Conservation (phyloP, 2,113 vertebrate genomes). For the Menura novaehollandiae region DNA sequence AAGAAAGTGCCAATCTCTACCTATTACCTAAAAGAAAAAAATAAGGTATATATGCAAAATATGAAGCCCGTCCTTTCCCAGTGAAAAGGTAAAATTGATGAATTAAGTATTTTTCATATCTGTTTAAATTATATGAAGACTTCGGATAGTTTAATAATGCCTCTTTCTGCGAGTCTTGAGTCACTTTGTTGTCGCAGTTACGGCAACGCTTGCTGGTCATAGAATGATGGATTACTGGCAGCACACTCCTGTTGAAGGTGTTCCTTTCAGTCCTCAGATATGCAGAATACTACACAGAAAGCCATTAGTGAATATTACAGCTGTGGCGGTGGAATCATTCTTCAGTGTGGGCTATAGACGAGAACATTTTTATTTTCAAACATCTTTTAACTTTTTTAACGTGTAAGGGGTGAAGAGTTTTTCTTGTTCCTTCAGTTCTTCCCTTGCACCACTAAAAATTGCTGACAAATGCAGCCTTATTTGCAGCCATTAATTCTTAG, state of each 20-base stretch:
- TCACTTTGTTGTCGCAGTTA: background rate
- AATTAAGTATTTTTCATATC: background rate
- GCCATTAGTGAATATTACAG: background rate
- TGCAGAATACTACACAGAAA: background rate
- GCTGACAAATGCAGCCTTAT: background rate
- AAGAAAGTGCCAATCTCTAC: background rate
- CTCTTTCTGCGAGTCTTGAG: background rate
- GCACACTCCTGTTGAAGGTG: background rate
- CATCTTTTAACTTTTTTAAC: background rate
- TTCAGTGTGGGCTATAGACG: background rate
- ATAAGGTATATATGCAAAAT: background rate
- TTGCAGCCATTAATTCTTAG: background rate
- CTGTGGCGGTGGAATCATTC: background rate
- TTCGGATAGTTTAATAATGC: background rate
- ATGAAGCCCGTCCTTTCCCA: background rate
- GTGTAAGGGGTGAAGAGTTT: background rate
- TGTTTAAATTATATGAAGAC: background rate
- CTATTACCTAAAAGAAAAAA: background rate
- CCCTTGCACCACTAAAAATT: background rate
- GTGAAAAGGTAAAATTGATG: background rate
- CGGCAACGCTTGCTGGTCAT: rapidly evolving
- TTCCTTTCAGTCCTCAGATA: background rate
- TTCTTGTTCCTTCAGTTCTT: background rate
- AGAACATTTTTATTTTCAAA: background rate
- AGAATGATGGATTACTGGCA: background rate